These are phyloP conservation scores for Orthosia gracilis DNA, from an alignment of 2,888 invertebrate genomes.

Conservation along the genomic window DNA sequence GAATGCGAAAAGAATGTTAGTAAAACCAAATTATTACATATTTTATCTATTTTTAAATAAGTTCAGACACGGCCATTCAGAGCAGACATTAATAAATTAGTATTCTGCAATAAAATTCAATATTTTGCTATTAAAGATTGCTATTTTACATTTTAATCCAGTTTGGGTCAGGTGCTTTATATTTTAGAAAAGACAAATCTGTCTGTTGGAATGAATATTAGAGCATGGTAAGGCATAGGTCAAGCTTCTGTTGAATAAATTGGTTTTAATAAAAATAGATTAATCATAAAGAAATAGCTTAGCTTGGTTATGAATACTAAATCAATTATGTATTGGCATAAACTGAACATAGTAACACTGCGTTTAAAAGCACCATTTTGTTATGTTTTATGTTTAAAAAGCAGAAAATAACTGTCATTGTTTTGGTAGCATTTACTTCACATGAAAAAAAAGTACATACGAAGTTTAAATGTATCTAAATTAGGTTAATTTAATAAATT, in stretches of 20 bases:
- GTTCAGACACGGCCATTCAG: conserved; percentile 1
- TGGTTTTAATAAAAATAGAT: background rate
- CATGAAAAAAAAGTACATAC: no score
- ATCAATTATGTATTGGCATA: background rate
- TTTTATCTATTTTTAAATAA: conserved; percentile 24
- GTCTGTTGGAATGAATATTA: background rate
- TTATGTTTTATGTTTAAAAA: no score
- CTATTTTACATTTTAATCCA: conserved; percentile 40
- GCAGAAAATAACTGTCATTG: no score
- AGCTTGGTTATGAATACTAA: background rate
- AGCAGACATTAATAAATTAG: conserved; percentile 48
- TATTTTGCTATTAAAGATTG: conserved; percentile 18
- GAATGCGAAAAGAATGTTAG: conserved; percentile 28
- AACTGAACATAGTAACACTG: background rate
- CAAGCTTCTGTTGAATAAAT: conserved; percentile 20
- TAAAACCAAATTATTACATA: conserved; percentile 1
- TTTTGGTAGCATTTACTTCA: no score
- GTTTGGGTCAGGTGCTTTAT: conserved; percentile 28
- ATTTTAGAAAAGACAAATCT: conserved; percentile 19
- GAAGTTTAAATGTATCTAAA: no score
- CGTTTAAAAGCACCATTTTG: background rate
- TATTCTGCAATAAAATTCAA: conserved; percentile 10
- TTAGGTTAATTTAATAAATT: no score
- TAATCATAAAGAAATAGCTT: background rate
- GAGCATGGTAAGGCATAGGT: conserved; percentile 9